Evolutionary conservation across 2,888 invertebrate genomes (phyloP).

Genomic region (Embidobia sp.): DNA sequence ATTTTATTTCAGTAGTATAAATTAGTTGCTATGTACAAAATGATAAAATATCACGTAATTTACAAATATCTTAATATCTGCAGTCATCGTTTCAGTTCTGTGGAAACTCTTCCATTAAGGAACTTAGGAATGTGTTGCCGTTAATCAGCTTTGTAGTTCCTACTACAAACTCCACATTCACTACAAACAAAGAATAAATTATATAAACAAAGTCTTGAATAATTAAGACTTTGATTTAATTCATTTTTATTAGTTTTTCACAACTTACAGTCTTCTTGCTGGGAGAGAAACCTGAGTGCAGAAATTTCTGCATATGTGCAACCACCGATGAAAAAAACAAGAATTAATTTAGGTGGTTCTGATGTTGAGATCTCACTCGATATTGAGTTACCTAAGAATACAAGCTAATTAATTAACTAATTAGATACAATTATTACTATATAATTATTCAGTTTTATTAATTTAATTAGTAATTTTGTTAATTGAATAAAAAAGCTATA

Average conservation of each 20-base stretch:
- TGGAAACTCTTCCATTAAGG: slow-evolving; percentile 84
- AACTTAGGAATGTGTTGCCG: slow-evolving; percentile 92
- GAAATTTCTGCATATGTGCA: slow-evolving; percentile 97
- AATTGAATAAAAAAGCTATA: slow-evolving; percentile 9
- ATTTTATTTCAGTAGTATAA: too few species aligned
- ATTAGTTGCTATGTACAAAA: neutral
- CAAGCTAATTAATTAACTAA: too few species aligned
- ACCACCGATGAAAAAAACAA: slow-evolving; percentile 98
- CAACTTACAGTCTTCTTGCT: slow-evolving; percentile 86
- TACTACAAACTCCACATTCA: slow-evolving; percentile 93
- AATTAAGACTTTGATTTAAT: too few species aligned
- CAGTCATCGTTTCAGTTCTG: neutral
- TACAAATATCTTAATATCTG: neutral
- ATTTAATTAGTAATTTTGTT: too few species aligned
- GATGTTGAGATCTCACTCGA: slow-evolving; percentile 80
- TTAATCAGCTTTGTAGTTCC: slow-evolving; percentile 96
- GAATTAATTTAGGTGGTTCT: slow-evolving; percentile 87
- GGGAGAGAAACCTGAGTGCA: slow-evolving; percentile 87
- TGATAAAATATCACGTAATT: neutral
- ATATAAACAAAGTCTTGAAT: too few species aligned
- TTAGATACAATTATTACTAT: too few species aligned
- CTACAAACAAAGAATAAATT: slow-evolving; percentile 75
- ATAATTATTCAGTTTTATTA: too few species aligned
- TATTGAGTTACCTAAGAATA: slow-evolving; percentile 78
- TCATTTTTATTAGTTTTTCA: too few species aligned